These are phyloP conservation scores for Paramormyrops kingsleyae DNA, from an alignment of 2,113 vertebrate species.

Conservation along the genomic window DNA sequence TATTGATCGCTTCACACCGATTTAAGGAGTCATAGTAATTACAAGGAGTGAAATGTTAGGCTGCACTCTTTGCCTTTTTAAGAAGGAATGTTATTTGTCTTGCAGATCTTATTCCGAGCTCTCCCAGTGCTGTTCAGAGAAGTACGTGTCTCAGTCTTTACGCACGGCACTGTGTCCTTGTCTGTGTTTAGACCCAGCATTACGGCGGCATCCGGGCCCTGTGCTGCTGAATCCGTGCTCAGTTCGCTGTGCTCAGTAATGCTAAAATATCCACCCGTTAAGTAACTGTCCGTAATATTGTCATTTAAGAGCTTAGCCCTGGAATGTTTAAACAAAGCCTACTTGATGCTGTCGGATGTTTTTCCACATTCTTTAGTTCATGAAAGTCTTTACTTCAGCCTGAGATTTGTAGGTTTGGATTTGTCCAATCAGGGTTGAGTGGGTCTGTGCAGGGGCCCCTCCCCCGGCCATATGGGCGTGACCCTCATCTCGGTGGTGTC, in stretches of 20 bases:
- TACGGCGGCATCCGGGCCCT: not conserved
- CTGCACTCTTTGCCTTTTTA: conserved; percentile 4
- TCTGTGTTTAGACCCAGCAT: not conserved
- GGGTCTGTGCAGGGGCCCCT: not conserved
- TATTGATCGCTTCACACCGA: not conserved
- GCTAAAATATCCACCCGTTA: not conserved
- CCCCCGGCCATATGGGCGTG: not conserved
- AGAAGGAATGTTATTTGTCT: conserved; percentile 41
- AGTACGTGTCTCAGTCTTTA: conserved; percentile 34
- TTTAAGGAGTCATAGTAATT: not conserved
- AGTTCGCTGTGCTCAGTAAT: not conserved
- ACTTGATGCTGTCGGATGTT: not conserved
- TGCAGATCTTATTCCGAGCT: conserved; percentile 42
- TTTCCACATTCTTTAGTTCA: not conserved
- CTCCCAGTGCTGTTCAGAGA: conserved; percentile 28
- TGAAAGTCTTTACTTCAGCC: not conserved
- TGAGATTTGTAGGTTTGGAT: not conserved
- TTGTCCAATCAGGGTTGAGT: not conserved
- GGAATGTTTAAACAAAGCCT: not conserved
- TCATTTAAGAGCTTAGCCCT: not conserved
- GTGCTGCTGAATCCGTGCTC: not conserved
- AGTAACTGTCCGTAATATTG: too few relatives aligned
- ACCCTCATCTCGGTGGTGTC: conserved; percentile 44
- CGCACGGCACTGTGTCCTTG: not conserved
- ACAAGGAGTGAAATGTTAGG: not conserved